Evolutionary conservation across 37 sponge, comb jelly and placozoan species (phyloP).

Genomic region (Corticium candelabrum): DNA sequence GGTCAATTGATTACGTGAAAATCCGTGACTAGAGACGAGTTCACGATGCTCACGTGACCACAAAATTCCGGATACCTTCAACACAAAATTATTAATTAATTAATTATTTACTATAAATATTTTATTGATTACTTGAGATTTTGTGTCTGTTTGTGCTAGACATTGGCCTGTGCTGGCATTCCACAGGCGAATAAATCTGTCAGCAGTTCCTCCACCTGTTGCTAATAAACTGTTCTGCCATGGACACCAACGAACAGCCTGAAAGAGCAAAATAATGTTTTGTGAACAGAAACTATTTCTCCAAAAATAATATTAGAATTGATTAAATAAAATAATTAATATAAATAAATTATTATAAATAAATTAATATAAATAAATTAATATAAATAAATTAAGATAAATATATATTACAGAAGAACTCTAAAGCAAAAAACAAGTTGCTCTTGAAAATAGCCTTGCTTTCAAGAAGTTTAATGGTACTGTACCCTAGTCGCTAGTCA

Average conservation of each 20-base stretch:
- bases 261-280: no score
- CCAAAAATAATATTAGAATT: no score
- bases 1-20: constrained; percentile 54
- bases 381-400: no score
- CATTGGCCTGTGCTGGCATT: constrained; percentile 55
- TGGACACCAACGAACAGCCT: constrained; percentile 90
- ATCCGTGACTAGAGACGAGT: constrained; percentile 77
- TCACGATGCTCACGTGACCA: constrained; percentile 69
- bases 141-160: constrained; percentile 29
- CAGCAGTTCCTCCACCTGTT: constrained; percentile 81
- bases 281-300: no score
- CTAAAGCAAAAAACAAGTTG: no score
- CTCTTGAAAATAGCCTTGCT: no score
- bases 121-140: constrained; percentile 53
- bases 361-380: not conserved
- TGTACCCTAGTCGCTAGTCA: no score
- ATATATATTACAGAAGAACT: no score
- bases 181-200: constrained; percentile 67
- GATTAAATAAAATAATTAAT: no score
- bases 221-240: constrained; percentile 62
- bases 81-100: not conserved
- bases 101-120: not conserved
- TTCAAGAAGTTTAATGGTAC: no score
- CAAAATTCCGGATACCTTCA: constrained; percentile 69
- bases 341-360: no score